A percentile compares a stretch with the other conserved stretches of the same genome.
phyloP scores from a whole-genome alignment of 2,888 invertebrate species.

The Chrysina gloriosa region DNA sequence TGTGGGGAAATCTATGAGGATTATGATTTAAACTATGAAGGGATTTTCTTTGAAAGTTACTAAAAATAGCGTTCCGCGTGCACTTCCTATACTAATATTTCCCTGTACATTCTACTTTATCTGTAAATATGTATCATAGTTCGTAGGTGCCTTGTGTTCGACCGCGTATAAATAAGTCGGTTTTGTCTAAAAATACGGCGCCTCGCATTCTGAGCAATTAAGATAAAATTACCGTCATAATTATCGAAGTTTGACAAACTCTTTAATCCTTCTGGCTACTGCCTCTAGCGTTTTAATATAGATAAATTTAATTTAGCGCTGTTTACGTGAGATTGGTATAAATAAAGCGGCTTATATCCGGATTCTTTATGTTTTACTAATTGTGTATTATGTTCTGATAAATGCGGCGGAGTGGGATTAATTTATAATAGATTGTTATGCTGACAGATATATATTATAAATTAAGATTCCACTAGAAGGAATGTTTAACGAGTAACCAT shows the following conservation, averaged over 20 bases:
- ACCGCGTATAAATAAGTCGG: slow-evolving; percentile 25
- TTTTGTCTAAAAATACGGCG: slow-evolving; percentile 34
- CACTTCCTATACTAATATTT: no score
- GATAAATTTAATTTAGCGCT: slow-evolving; percentile 7
- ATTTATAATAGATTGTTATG: not conserved
- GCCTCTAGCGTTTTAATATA: slow-evolving; percentile 8
- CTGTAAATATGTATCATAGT: slow-evolving; percentile 24
- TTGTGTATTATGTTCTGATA: slow-evolving; percentile 13
- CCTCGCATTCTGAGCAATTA: slow-evolving; percentile 26
- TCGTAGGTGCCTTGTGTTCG: not conserved
- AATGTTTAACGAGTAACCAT: not conserved
- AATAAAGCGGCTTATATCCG: slow-evolving; percentile 21
- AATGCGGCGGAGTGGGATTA: not conserved
- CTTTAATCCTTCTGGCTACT: slow-evolving; percentile 12
- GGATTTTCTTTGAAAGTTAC: not conserved
- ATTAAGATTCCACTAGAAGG: not conserved
- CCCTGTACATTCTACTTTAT: slow-evolving; percentile 4
- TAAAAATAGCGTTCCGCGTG: slow-evolving; percentile 24
- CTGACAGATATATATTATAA: slow-evolving; percentile 3
- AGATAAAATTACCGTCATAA: slow-evolving; percentile 38
- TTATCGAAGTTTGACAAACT: slow-evolving; percentile 37
- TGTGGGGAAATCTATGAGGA: not conserved
- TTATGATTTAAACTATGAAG: slow-evolving; percentile 19
- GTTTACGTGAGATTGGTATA: slow-evolving; percentile 4
- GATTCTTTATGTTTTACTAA: slow-evolving; percentile 21